Base-by-base conservation (phyloP, 2,113 vertebrate genomes). In the Sebastes fasciatus region DNA sequence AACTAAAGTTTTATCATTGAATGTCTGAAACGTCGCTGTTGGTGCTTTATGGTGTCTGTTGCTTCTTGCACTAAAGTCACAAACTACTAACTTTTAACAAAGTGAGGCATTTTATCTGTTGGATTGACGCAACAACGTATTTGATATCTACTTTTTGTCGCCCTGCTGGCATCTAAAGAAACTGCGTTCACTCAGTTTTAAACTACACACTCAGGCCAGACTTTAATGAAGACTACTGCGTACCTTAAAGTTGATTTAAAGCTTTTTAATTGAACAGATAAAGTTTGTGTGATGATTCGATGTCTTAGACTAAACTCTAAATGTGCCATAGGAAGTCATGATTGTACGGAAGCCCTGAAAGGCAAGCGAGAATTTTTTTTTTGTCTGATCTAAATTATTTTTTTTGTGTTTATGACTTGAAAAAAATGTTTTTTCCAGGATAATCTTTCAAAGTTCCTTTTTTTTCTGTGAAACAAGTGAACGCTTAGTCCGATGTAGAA, bases 1-100 rank as follows among this genome's bases (percentile, higher is more conserved):
- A 71, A 73, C 43, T 51, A 42, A 26, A 40, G 45, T 58, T 11
- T 4, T 52, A 8, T 58, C 23, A 13, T 70, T 5, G 12, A 58
- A 69, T 55, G 16, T 66, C 17, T 43, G 0, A 70, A 63, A 43
- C 16, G 13, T 52, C 21, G 55, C 70, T 55, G 61, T 69, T 19
- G 54, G 43, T 46, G 71, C 65, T 82, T 80, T 4, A 4, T 34
- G n/a, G 4, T 19, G 64, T 57, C 43, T 48, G 45, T 48, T 26
- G 16, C 74, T 67, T 82, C 54, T 65, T 63, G 88, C 87, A 88
- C 90, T 83, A 9, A 87, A 84, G 43, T 69, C 52, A 58, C 79
- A 67, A 86, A 74, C 70, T 55, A 73, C 76, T 89, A 77, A 86
- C 8, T 8, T 16, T 42, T 43, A n/a, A 58, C 40, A 48, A n/a